Base-by-base conservation (phyloP, 2,888 invertebrate species). In the Scaptomyza polygonia region DNA sequence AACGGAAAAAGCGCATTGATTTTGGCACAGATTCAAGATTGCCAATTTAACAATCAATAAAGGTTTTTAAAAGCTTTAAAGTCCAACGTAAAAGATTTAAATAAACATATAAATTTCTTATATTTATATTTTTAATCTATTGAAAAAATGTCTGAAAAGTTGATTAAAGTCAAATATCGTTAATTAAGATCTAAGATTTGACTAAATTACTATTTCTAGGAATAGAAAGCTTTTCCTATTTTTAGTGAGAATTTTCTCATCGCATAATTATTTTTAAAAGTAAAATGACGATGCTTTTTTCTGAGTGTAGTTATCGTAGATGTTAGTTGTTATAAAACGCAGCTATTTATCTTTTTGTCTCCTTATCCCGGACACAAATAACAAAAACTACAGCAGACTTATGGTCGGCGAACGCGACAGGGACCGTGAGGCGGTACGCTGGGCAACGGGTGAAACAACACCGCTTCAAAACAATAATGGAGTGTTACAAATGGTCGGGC, bases 361-460 rank as follows among this genome's bases (percentile, higher is more conserved):
- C 1, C 36, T 9, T 29, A 9, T 9, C 29, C 29, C 29, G 1
- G 1, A 29, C 9, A 9, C 9, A 29, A 9, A 29, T 9, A 29
- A 29, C 29, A 7, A 29, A 9, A 34, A 45, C 49, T 72, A 85
- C 77, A 90, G 91, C 91, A 89, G 91, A 90, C 91, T 90, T 92
- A 92, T 92, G 92, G 92, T 92, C 91, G 92, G 92, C 90, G 92
- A 92, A 92, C 92, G 92, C 90, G 91, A 92, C 88, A 91, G 92
- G 89, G 92, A 92, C 91, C 92, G 92, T 92, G 92, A 92, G 90
- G 91, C 92, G 92, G 92, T 92, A 91, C 91, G 92, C 91, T 92
- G 92, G 92, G 92, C 92, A 91, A 89, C 91, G 90, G 92, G 92
- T 90, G 92, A 91, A 89, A 87, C 90, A 89, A 91, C 93, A 92